phyloP scores from a whole-genome alignment of 2,113 vertebrate species.

The Eulemur rufifrons region DNA sequence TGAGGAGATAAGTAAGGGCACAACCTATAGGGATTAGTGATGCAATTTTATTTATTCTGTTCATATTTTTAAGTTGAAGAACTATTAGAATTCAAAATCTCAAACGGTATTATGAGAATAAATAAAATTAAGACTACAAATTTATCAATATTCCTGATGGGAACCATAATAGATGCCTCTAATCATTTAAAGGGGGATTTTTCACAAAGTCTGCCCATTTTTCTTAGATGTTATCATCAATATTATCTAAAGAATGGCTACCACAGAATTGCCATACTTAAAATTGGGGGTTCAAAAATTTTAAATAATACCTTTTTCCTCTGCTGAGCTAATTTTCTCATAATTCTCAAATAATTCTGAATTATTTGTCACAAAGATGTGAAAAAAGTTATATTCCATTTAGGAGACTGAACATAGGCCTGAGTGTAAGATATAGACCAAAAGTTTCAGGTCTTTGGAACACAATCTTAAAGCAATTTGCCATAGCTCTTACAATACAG shows the following conservation, averaged over 20 bases:
- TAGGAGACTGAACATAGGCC: background rate
- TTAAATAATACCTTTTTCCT: background rate
- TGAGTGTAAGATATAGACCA: conserved; percentile 31
- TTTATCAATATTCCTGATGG: background rate
- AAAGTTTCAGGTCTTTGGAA: conserved; percentile 38
- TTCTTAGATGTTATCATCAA: conserved; percentile 2
- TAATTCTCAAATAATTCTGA: background rate
- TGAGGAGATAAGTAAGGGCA: background rate
- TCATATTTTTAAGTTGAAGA: conserved; percentile 34
- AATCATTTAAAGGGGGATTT: conserved; percentile 8
- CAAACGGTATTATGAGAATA: background rate
- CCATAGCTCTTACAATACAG: background rate
- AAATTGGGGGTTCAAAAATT: conserved; percentile 1
- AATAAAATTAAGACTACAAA: background rate
- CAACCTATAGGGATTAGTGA: background rate
- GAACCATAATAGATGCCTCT: background rate
- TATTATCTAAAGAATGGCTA: background rate
- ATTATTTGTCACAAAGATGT: conserved; percentile 50
- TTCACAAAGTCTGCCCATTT: background rate
- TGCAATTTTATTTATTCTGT: background rate
- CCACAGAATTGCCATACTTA: background rate
- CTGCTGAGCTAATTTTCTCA: too few species aligned
- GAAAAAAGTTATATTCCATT: conserved; percentile 28
- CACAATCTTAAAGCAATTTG: background rate
- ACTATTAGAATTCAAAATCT: conserved; percentile 20